Base-by-base conservation (phyloP, 2,888 invertebrate genomes). In the Ischnus inquisitorius region DNA sequence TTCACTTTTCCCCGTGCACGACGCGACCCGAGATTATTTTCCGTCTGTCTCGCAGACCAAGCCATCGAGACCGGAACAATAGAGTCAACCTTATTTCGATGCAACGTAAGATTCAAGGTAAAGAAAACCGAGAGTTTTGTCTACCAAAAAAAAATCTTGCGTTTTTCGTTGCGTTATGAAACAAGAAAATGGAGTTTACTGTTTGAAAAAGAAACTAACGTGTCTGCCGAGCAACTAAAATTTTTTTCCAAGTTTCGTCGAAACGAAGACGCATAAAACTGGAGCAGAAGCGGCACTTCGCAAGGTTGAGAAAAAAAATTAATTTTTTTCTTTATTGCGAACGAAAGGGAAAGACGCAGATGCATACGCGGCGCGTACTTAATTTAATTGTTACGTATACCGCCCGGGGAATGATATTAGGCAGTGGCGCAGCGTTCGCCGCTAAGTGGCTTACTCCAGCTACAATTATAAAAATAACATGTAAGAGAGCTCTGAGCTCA, bases 391-490 rank as follows among this genome's bases (percentile, higher is more conserved):
- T 78, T 74, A 14, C 72, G 16, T 19, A 60, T 22, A 14, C 14
- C 12, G 60, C 22, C 43, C 54, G 19, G 65, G 41, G 51, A 69
- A 54, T 64, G 46, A 77, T 54, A 82, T 82, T 72, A 71, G 79
- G 48, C 64, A 22, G 25, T 41, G 28, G 43, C 41, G 54, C 57
- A 62, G 19, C 34, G 41, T 41, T 72, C 65, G 41, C 77, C 34
- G 51, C 54, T 57, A 74, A 78, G 68, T 69, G 74, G 68, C 72
- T 60, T 19, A 51, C 67, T 14, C 72, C 78, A 39, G 48, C 51
- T 41, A 39, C 75, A 83, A 83, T 83, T 83, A 83, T 46, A 22
- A 19, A 65, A 69, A 71, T 71, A 83, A 83, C 65, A 75, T 43
- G 28, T 46, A 51, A 12, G 39, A 48, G 48, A 62, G 60, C 28